Evolutionary conservation across 1,140 invertebrate species (phyloP), one percentile per base, ranked within the genome.

Genomic region (Cyclargus thomasi): DNA sequence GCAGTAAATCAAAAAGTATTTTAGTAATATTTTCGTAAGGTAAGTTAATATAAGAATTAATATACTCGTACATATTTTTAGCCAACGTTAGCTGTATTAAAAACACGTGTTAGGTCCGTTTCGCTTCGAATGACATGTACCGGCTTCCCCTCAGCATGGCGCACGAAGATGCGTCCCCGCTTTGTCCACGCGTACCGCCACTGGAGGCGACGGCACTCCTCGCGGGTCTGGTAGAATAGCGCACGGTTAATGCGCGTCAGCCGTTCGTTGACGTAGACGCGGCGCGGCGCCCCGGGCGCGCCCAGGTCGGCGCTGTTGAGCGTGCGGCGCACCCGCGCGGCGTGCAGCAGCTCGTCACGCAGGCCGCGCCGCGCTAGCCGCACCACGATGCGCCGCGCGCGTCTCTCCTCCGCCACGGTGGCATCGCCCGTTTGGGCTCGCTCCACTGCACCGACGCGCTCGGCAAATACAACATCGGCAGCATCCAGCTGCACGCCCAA

Each of bases 211-310:
- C 67, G 53, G n/a, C 68, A 65, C 35, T 39, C 55, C 21, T 67
- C 66, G 1, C 73, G 66, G 17, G 69, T 70, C 5, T 20, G 63
- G 14, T 69, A 63, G 16, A 77, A 77, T 17, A 75, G 18, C 1
- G 55, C 57, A 0, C 70, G 64, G 47, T 74, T 75, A 8, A 14
- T 23, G 1, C 67, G 64, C 4, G 72, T 74, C 1, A 75, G 64
- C 17, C 75, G 65, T 36, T 76, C 74, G 39, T 76, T 76, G 17
- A 76, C 39, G 14, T 74, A 74, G 3, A 76, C 23, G 2, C 70
- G 72, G 4, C 67, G 59, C 0, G 73, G 63, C 5, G 67, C 17
- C 1, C 23, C 69, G 1, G 47, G n/a, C 16, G 66, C 14, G 0
- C 21, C 65, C 36, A 69, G 7, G 29, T 71, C 74, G 3, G 59